A percentile compares a stretch with the other conserved stretches of the same genome.
Conservation (phyloP, 2,888 invertebrate genomes). For the Parelbella ahira region DNA sequence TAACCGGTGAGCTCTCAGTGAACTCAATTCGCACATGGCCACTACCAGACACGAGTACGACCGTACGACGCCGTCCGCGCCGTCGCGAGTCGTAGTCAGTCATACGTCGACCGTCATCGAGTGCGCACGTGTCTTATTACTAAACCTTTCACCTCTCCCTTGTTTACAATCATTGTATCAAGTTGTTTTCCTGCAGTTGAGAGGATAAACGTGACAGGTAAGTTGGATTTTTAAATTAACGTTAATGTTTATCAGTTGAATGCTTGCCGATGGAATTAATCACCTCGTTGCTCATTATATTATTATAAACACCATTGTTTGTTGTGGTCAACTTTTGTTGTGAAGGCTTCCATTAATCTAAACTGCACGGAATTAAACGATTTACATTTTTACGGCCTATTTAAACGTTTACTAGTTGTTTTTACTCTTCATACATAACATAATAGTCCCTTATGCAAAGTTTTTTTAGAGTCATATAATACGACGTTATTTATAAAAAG, state of each 20-base stretch:
- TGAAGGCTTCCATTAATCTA: no score
- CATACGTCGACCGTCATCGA: conserved; percentile 48
- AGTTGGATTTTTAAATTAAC: conserved; percentile 57
- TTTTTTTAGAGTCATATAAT: no score
- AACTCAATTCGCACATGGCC: conserved; percentile 57
- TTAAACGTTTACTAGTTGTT: no score
- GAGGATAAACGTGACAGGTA: conserved; percentile 66
- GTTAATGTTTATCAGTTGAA: conserved; percentile 54
- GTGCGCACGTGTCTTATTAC: conserved; percentile 45
- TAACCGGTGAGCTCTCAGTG: conserved; percentile 41
- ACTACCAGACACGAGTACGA: conserved; percentile 17
- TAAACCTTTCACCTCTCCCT: conserved; percentile 32
- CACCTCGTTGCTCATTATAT: conserved; percentile 25
- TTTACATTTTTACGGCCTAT: no score
- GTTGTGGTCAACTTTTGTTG: conserved; percentile 56
- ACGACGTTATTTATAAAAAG: conserved; percentile 11
- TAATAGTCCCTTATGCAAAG: no score
- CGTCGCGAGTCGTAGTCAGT: conserved; percentile 47
- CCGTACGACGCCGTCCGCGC: conserved; percentile 15
- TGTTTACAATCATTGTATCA: conserved; percentile 69
- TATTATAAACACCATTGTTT: conserved; percentile 49
- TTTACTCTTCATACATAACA: no score
- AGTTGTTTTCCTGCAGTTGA: conserved; percentile 47
- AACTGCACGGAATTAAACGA: no score
- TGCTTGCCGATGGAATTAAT: conserved; percentile 36